Evolutionary conservation across 2,888 invertebrate genomes (phyloP).

Genomic region (Smittia aterrima): DNA sequence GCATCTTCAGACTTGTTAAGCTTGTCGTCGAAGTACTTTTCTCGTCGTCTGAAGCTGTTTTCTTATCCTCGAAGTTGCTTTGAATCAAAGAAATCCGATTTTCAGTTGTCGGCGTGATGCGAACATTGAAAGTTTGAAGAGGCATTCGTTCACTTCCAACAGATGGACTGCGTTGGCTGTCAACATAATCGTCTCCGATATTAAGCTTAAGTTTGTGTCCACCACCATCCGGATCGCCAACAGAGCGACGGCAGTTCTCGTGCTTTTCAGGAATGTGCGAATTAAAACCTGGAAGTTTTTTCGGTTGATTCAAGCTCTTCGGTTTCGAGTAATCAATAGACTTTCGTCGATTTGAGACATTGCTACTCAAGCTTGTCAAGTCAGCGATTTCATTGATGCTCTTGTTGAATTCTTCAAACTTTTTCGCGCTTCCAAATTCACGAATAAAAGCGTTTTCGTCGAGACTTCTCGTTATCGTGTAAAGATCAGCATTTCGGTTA

Average conservation of each 20-base stretch:
- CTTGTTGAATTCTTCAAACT: constrained; percentile 44
- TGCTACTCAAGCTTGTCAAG: constrained; percentile 43
- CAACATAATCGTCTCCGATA: constrained; percentile 36
- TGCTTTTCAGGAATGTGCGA: constrained; percentile 8
- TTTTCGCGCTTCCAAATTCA: constrained; percentile 59
- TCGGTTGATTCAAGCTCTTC: constrained; percentile 60
- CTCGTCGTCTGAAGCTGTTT: constrained; percentile 47
- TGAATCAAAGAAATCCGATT: constrained; percentile 63
- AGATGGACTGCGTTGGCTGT: constrained; percentile 43
- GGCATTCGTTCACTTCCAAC: constrained; percentile 40
- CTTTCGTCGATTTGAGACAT: constrained; percentile 55
- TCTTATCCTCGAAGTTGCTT: constrained; percentile 48
- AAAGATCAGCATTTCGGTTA: constrained; percentile 60
- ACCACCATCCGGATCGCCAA: constrained; percentile 23
- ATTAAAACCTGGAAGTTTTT: constrained; percentile 55
- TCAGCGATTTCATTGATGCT: constrained; percentile 48
- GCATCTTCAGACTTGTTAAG: constrained; percentile 49
- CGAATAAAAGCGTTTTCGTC: constrained; percentile 73
- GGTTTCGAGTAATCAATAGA: constrained; percentile 63
- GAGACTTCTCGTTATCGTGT: constrained; percentile 64
- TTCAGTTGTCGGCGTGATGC: constrained; percentile 61
- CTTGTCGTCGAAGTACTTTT: constrained; percentile 52
- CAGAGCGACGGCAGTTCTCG: constrained; percentile 25
- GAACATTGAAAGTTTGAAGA: constrained; percentile 47
- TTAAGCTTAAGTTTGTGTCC: constrained; percentile 48